Evolutionary conservation across 2,113 vertebrate genomes (phyloP).

Genomic region (Lepisosteus osseus): DNA sequence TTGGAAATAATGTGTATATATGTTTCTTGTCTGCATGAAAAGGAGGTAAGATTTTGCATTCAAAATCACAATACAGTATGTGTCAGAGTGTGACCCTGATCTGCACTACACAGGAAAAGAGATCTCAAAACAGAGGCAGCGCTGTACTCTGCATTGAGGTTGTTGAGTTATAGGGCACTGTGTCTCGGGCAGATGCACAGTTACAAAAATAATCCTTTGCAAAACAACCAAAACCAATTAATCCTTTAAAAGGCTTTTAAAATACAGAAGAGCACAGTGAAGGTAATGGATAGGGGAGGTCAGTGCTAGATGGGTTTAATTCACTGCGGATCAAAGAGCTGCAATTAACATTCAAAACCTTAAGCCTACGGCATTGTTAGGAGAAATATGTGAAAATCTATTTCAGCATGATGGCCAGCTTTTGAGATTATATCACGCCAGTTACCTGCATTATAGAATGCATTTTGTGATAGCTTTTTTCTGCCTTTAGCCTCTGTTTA

Average conservation of each 20-base stretch:
- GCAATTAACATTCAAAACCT: slow-evolving; percentile 45
- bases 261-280: slow-evolving; percentile 25
- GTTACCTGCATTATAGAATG: not conserved
- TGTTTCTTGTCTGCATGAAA: too few relatives aligned
- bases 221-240: slow-evolving; percentile 59
- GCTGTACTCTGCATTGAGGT: not conserved
- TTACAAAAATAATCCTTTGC: slow-evolving; percentile 51
- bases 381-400: slow-evolving; percentile 26
- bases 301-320: slow-evolving; percentile 42
- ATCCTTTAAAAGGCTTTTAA: slow-evolving; percentile 54
- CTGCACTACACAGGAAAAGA: too few relatives aligned
- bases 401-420: not conserved
- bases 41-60: too few relatives aligned
- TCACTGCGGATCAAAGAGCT: slow-evolving; percentile 39
- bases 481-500: not conserved
- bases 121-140: not conserved
- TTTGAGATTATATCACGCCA: slow-evolving; percentile 6
- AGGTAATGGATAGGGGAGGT: slow-evolving; percentile 47
- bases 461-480: not conserved
- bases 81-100: too few relatives aligned
- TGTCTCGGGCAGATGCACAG: slow-evolving; percentile 48
- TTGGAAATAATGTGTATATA: too few relatives aligned
- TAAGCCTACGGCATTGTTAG: slow-evolving; percentile 30
- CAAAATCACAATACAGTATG: too few relatives aligned
- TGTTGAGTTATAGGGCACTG: slow-evolving; percentile 31